Conservation (phyloP, 2,888 invertebrate species). For the Apomyelois bistriatella region DNA sequence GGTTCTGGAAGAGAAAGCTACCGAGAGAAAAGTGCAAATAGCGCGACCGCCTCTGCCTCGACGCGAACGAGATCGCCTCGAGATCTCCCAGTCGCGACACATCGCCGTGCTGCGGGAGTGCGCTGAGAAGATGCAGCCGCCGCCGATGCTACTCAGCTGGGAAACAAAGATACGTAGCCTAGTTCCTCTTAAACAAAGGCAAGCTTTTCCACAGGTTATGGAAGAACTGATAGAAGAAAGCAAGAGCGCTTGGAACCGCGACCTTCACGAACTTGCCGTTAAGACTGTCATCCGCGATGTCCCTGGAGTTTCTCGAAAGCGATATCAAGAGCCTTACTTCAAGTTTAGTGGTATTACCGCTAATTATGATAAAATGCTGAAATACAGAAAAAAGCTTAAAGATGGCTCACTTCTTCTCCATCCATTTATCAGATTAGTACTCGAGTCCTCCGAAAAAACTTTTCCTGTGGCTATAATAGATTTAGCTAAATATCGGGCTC, state of each 20-base stretch:
- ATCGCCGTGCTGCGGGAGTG: slow-evolving; percentile 77
- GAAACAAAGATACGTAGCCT: slow-evolving; percentile 81
- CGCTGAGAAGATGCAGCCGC: slow-evolving; percentile 79
- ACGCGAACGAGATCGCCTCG: slow-evolving; percentile 65
- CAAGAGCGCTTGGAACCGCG: slow-evolving; percentile 78
- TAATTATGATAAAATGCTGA: slow-evolving; percentile 79
- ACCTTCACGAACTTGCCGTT: slow-evolving; percentile 82
- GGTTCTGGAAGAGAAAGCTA: slow-evolving; percentile 62
- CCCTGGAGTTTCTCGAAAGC: slow-evolving; percentile 73
- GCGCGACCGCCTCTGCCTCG: slow-evolving; percentile 47
- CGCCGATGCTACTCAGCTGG: slow-evolving; percentile 81
- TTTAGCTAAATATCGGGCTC: slow-evolving; percentile 64
- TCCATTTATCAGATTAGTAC: slow-evolving; percentile 81
- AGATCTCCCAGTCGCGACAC: slow-evolving; percentile 71
- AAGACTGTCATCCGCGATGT: slow-evolving; percentile 81
- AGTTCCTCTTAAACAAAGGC: slow-evolving; percentile 76
- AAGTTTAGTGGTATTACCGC: slow-evolving; percentile 82
- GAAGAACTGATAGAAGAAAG: slow-evolving; percentile 77
- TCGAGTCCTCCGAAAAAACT: slow-evolving; percentile 69
- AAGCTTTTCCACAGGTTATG: slow-evolving; percentile 75
- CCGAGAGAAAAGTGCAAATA: slow-evolving; percentile 54
- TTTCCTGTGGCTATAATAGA: slow-evolving; percentile 79
- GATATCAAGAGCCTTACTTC: slow-evolving; percentile 73
- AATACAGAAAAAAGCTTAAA: slow-evolving; percentile 76
- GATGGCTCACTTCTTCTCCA: slow-evolving; percentile 81